Evolutionary conservation across 2,113 vertebrate genomes (phyloP).

Genomic region (Mixornis gularis): DNA sequence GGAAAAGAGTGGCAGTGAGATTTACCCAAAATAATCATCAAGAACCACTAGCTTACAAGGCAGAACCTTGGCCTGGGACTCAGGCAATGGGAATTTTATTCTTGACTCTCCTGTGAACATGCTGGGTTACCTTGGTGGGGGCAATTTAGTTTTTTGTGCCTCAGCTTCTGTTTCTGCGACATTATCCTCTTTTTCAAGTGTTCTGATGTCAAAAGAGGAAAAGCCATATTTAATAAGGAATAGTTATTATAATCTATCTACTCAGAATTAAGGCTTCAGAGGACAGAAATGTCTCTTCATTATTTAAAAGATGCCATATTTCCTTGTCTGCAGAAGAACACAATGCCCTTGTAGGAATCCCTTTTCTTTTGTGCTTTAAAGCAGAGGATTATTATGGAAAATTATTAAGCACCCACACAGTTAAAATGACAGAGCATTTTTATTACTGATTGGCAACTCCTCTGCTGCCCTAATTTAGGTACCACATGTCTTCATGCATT

Average conservation of each 20-base stretch:
- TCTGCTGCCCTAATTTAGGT: slow-evolving; percentile 26
- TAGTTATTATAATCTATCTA: neutral
- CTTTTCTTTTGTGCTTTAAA: slow-evolving; percentile 13
- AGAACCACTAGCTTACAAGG: neutral
- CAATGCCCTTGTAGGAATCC: neutral
- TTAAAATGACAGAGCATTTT: slow-evolving; percentile 18
- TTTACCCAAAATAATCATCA: neutral
- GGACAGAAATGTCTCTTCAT: neutral
- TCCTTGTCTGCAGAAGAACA: neutral
- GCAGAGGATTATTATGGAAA: slow-evolving; percentile 23
- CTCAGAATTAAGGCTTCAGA: neutral
- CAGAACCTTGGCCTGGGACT: neutral
- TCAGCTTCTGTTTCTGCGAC: neutral
- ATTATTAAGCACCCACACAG: neutral
- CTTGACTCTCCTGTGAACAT: neutral
- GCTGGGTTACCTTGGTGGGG: neutral
- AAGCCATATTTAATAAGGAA: neutral
- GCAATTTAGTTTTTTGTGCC: neutral
- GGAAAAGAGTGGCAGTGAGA: neutral
- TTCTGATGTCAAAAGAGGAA: neutral
- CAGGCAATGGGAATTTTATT: neutral
- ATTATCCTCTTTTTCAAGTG: neutral
- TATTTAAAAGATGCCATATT: neutral
- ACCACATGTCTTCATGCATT: neutral
- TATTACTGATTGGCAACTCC: neutral